phyloP scores from a whole-genome alignment of 2,888 invertebrate species.

The Mythimna loreyi region DNA sequence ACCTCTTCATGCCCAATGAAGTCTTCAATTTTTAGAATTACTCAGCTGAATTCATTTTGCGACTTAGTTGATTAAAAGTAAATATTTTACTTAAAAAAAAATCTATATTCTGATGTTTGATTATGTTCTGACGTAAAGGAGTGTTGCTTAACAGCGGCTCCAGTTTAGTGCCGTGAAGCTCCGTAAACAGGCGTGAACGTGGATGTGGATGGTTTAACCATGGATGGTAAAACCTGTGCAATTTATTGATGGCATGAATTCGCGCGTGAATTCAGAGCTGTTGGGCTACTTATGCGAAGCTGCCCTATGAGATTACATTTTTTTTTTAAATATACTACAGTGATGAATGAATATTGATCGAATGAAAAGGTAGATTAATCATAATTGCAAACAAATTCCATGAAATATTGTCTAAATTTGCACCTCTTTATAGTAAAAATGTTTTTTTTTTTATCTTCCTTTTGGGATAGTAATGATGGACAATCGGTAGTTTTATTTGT shows the following conservation, averaged over 20 bases:
- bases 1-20: too few species aligned
- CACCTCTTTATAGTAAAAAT: neutral
- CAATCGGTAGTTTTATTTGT: neutral
- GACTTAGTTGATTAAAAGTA: neutral
- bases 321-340: neutral
- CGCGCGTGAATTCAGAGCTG: too few species aligned
- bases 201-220: too few species aligned
- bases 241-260: too few species aligned
- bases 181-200: too few species aligned
- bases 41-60: neutral
- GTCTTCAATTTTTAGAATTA: too few species aligned
- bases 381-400: neutral
- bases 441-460: neutral
- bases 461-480: constrained; percentile 11
- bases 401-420: constrained; percentile 4
- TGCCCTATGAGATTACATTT: too few species aligned
- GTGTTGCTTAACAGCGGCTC: too few species aligned
- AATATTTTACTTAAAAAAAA: constrained; percentile 1
- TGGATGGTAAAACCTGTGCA: too few species aligned
- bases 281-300: too few species aligned
- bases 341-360: neutral
- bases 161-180: too few species aligned
- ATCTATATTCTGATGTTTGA: constrained; percentile 4
- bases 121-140: constrained; percentile 7
- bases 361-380: neutral